A percentile compares a stretch with the other conserved stretches of the same genome.
phyloP scores from a whole-genome alignment of 2,113 vertebrate species.

The Phylloscopus trochiloides region DNA sequence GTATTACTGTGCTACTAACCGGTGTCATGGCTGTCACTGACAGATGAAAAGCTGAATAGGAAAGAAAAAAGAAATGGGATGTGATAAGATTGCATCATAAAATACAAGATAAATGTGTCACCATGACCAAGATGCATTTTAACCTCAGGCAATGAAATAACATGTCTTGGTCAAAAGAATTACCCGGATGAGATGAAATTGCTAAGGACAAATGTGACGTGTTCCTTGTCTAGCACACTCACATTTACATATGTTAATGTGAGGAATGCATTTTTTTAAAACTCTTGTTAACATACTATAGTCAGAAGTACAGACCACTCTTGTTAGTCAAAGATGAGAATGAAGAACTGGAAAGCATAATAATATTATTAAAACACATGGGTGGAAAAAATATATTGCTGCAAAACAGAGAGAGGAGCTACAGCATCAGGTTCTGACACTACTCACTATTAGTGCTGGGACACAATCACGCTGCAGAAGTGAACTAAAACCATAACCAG shows the following conservation, averaged over 20 bases:
- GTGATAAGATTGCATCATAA: slow-evolving; percentile 43
- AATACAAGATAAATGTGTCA: slow-evolving; percentile 22
- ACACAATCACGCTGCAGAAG: neutral
- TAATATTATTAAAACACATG: neutral
- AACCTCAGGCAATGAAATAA: slow-evolving; percentile 18
- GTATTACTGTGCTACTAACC: neutral
- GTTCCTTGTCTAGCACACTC: neutral
- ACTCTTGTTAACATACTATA: neutral
- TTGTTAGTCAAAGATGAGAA: neutral
- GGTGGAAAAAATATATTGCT: neutral
- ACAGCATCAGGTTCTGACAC: neutral
- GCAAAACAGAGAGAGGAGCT: neutral
- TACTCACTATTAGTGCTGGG: neutral
- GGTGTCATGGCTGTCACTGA: neutral
- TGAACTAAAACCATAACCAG: neutral
- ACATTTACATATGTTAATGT: neutral
- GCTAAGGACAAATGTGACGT: neutral
- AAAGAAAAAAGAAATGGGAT: slow-evolving; percentile 2
- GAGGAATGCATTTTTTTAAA: neutral
- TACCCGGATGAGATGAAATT: neutral
- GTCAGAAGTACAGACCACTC: neutral
- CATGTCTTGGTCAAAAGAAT: neutral
- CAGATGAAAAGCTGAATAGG: neutral
- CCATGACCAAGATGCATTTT: neutral
- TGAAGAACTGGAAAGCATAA: neutral